Conservation (phyloP, 2,888 invertebrate species). For the Dryocosmus kuriphilus region DNA sequence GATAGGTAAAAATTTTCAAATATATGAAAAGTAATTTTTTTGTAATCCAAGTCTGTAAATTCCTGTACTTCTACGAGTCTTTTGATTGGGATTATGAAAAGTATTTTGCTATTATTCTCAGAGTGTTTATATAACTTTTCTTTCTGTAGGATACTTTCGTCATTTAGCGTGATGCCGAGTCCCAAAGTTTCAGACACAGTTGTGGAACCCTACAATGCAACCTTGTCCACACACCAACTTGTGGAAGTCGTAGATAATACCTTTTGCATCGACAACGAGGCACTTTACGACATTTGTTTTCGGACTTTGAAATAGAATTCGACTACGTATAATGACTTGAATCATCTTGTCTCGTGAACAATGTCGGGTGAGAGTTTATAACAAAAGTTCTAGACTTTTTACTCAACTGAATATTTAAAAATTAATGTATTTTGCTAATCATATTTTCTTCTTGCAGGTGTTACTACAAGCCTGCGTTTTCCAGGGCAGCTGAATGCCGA, state of each 20-base stretch:
- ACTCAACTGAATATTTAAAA: neutral
- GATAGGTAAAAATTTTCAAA: slow-evolving; percentile 79
- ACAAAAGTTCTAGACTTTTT: neutral
- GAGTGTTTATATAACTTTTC: neutral
- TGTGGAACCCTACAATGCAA: slow-evolving; percentile 80
- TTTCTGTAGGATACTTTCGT: too few species aligned
- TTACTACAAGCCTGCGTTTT: slow-evolving; percentile 93
- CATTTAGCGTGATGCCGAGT: slow-evolving; percentile 89
- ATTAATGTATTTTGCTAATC: neutral
- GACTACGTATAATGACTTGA: slow-evolving; percentile 81
- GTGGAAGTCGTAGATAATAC: slow-evolving; percentile 80
- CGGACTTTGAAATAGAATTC: slow-evolving; percentile 78
- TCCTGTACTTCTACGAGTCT: too few species aligned
- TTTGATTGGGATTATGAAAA: too few species aligned
- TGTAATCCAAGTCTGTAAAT: too few species aligned
- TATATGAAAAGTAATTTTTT: too few species aligned
- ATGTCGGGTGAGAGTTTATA: slow-evolving; percentile 54
- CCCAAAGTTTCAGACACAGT: slow-evolving; percentile 84
- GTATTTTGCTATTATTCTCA: too few species aligned
- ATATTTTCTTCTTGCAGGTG: slow-evolving; percentile 75
- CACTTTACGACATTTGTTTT: slow-evolving; percentile 80
- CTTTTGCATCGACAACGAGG: slow-evolving; percentile 79
- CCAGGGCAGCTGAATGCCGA: slow-evolving; percentile 97
- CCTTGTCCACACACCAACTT: slow-evolving; percentile 79
- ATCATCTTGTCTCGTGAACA: slow-evolving; percentile 78